A percentile compares a stretch with the other conserved stretches of the same genome.
phyloP scores from a whole-genome alignment of 92 coral and sea anemone species.

The Palythoa heliodiscus region DNA sequence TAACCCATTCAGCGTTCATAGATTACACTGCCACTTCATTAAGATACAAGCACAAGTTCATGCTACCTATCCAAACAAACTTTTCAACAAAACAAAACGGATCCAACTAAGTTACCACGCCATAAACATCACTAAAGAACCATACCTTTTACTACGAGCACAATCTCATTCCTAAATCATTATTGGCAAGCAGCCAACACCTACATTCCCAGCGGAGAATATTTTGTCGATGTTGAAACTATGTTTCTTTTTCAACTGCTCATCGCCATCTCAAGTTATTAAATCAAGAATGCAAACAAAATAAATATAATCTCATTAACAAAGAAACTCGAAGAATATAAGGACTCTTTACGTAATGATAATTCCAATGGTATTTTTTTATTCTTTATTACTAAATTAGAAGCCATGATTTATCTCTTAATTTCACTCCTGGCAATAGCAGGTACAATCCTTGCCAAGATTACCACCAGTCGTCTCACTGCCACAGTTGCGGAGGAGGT shows the following conservation, averaged over 20 bases:
- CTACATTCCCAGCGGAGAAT: too few species aligned
- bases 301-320: background rate
- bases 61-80: too few species aligned
- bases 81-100: too few species aligned
- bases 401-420: background rate
- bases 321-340: background rate
- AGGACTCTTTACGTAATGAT: background rate
- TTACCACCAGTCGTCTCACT: too few species aligned
- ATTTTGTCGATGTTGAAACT: too few species aligned
- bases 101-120: background rate
- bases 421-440: too few species aligned
- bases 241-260: background rate
- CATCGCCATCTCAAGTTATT: too few species aligned
- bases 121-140: background rate
- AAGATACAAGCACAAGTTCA: too few species aligned
- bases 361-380: background rate
- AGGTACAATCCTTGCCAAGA: too few species aligned
- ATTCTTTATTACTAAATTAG: background rate
- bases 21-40: too few species aligned
- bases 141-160: background rate
- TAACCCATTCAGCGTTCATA: too few species aligned
- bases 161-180: background rate
- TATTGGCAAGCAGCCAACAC: background rate
- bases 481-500: too few species aligned
- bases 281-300: background rate